Conservation (phyloP, 92 coral and sea anemone genomes). For the Scolanthus callimorphus region DNA sequence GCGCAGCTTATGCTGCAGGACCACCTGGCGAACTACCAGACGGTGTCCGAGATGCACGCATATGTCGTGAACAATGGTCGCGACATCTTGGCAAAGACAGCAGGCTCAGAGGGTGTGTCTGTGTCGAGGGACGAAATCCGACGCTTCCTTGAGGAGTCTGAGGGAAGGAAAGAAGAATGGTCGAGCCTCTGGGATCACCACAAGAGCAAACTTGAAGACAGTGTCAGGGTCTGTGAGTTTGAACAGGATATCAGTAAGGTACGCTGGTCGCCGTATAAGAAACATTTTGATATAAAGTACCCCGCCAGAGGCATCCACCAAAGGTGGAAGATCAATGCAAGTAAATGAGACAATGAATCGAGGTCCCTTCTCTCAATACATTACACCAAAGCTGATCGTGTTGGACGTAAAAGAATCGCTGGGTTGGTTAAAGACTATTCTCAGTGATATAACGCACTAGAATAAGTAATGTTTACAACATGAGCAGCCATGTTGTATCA, state of each 20-base stretch:
- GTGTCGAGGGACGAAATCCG: slow-evolving; percentile 96
- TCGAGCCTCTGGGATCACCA: slow-evolving; percentile 94
- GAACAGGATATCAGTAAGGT: slow-evolving; percentile 91
- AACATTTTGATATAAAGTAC: not conserved
- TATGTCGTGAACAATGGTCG: slow-evolving; percentile 80
- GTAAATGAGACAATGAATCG: too few relatives aligned
- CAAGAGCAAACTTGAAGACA: slow-evolving; percentile 83
- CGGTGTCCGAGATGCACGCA: slow-evolving; percentile 72
- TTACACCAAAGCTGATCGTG: too few relatives aligned
- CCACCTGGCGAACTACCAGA: slow-evolving; percentile 91
- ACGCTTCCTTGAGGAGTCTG: slow-evolving; percentile 85
- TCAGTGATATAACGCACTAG: too few relatives aligned
- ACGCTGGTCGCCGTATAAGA: slow-evolving; percentile 2
- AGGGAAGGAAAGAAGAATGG: slow-evolving; percentile 88
- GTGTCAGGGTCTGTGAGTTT: slow-evolving; percentile 90
- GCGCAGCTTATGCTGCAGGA: slow-evolving; percentile 97
- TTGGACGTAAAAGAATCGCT: too few relatives aligned
- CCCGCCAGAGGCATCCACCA: not conserved
- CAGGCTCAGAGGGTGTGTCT: slow-evolving; percentile 71
- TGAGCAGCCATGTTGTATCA: too few relatives aligned
- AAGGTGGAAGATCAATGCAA: too few relatives aligned
- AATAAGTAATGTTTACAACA: too few relatives aligned
- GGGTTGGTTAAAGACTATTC: too few relatives aligned
- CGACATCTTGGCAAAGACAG: slow-evolving; percentile 79
- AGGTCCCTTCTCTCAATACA: too few relatives aligned